These are phyloP conservation scores for Azorinus chamasolen DNA, from an alignment of 2,888 invertebrate genomes.

Conservation along the genomic window DNA sequence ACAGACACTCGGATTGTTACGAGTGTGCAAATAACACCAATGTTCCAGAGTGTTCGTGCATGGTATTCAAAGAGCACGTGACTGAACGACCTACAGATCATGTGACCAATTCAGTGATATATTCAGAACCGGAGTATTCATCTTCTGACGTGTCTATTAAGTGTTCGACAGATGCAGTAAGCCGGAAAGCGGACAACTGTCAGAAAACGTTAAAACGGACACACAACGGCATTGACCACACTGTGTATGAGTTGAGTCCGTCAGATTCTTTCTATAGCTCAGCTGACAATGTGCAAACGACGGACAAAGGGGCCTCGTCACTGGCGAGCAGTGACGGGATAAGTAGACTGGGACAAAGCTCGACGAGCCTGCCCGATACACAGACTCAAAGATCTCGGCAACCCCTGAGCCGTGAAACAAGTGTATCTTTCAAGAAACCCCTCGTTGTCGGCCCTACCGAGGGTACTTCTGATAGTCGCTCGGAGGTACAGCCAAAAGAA, in stretches of 20 bases:
- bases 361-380: slow-evolving; percentile 43
- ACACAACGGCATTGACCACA: slow-evolving; percentile 55
- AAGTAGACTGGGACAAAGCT: slow-evolving; percentile 45
- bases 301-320: slow-evolving; percentile 22
- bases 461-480: slow-evolving; percentile 14
- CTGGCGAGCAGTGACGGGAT: slow-evolving; percentile 48
- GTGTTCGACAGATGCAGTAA: slow-evolving; percentile 28
- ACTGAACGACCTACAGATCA: slow-evolving; percentile 23
- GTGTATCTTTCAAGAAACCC: slow-evolving; percentile 55
- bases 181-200: slow-evolving; percentile 38
- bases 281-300: slow-evolving; percentile 50
- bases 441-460: slow-evolving; percentile 27
- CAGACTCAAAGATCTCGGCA: slow-evolving; percentile 30
- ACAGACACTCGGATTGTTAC: too few species aligned
- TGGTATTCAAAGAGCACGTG: slow-evolving; percentile 45
- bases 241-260: slow-evolving; percentile 62
- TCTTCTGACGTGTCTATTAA: slow-evolving; percentile 59
- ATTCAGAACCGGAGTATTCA: slow-evolving; percentile 62
- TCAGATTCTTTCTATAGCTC: slow-evolving; percentile 61
- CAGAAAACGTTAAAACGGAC: slow-evolving; percentile 61
- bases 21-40: background rate
- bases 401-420: slow-evolving; percentile 44
- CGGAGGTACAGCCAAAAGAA: slow-evolving; percentile 38
- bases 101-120: slow-evolving; percentile 40
- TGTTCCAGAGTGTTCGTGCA: slow-evolving; percentile 2